Percentiles rank a stretch among this genome's conserved stretches.
Evolutionary conservation across 2,113 vertebrate genomes (phyloP).

Genomic region (Paralichthys olivaceus): DNA sequence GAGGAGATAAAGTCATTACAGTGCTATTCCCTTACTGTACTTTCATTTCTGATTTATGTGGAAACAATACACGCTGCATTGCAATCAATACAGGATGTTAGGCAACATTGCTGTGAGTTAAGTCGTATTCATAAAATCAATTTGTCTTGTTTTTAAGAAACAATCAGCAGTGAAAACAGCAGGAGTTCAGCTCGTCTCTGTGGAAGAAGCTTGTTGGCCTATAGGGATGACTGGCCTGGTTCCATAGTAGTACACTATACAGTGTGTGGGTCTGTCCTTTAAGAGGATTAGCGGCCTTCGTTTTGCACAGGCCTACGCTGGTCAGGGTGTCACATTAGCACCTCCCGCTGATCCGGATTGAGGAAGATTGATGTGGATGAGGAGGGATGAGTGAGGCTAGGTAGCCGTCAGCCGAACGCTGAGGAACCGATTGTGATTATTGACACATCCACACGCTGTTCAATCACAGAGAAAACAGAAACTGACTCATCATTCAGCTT

Average conservation of each 20-base stretch:
- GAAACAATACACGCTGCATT: slow-evolving; percentile 29
- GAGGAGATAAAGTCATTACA: slow-evolving; percentile 22
- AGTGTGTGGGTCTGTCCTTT: slow-evolving; percentile 53
- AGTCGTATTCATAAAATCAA: not conserved
- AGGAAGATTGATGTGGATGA: slow-evolving; percentile 68
- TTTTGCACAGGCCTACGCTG: slow-evolving; percentile 36
- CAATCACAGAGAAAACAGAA: slow-evolving; percentile 6
- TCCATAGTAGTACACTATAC: slow-evolving; percentile 29
- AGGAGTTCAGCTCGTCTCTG: slow-evolving; percentile 2
- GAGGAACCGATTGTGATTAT: slow-evolving; percentile 16
- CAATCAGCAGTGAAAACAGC: not conserved
- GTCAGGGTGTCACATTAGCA: slow-evolving; percentile 75
- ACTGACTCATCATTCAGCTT: not conserved
- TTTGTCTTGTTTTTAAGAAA: not conserved
- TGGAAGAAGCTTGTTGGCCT: slow-evolving; percentile 17
- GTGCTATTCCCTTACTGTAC: slow-evolving; percentile 17
- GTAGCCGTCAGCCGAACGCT: slow-evolving; percentile 39
- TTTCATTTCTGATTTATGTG: slow-evolving; percentile 17
- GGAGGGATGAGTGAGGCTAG: slow-evolving; percentile 45
- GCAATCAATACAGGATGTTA: slow-evolving; percentile 25
- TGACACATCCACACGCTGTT: slow-evolving; percentile 1
- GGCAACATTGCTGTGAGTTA: not conserved
- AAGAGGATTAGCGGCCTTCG: slow-evolving; percentile 74
- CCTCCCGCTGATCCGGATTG: slow-evolving; percentile 70
- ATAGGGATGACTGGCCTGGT: slow-evolving; percentile 22